Conservation (phyloP, 2,888 invertebrate genomes). For the Tetrapedia diversipes region DNA sequence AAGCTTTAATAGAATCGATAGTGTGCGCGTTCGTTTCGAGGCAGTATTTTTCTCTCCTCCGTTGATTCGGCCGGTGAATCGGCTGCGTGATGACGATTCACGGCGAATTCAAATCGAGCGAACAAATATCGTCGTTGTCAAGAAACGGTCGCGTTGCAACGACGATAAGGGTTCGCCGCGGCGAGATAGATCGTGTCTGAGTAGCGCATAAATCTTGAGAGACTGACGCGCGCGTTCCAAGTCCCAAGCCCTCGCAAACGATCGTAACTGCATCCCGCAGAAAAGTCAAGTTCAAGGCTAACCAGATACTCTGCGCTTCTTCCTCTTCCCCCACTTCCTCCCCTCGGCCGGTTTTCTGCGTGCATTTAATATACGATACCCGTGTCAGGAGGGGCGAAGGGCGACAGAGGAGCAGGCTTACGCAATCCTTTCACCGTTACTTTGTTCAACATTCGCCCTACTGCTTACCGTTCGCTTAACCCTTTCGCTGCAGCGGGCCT, state of each 20-base stretch:
- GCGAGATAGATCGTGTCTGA: slow-evolving; percentile 5
- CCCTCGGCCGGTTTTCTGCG: slow-evolving; percentile 29
- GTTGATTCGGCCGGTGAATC: not conserved
- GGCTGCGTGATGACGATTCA: not conserved
- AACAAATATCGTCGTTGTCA: slow-evolving; percentile 6
- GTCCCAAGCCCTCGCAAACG: slow-evolving; percentile 31
- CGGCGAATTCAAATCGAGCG: slow-evolving; percentile 12
- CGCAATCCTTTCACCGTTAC: slow-evolving; percentile 73
- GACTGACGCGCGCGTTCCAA: too few relatives aligned
- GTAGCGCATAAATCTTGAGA: slow-evolving; percentile 26
- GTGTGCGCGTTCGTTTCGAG: not conserved
- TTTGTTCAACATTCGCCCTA: slow-evolving; percentile 56
- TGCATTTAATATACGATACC: slow-evolving; percentile 53
- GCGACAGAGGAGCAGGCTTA: slow-evolving; percentile 55
- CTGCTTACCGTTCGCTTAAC: slow-evolving; percentile 21
- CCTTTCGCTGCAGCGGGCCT: too few relatives aligned
- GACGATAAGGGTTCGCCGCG: slow-evolving; percentile 14
- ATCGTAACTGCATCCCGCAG: slow-evolving; percentile 56
- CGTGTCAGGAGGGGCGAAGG: slow-evolving; percentile 11
- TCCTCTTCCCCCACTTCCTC: slow-evolving; percentile 38
- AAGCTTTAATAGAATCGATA: not conserved
- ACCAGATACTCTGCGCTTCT: slow-evolving; percentile 57
- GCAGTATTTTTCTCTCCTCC: slow-evolving; percentile 5
- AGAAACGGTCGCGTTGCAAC: slow-evolving; percentile 8
- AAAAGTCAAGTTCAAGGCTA: slow-evolving; percentile 72